phyloP scores from a whole-genome alignment of 1,140 invertebrate genomes.

The Apocrypta bakeri region DNA sequence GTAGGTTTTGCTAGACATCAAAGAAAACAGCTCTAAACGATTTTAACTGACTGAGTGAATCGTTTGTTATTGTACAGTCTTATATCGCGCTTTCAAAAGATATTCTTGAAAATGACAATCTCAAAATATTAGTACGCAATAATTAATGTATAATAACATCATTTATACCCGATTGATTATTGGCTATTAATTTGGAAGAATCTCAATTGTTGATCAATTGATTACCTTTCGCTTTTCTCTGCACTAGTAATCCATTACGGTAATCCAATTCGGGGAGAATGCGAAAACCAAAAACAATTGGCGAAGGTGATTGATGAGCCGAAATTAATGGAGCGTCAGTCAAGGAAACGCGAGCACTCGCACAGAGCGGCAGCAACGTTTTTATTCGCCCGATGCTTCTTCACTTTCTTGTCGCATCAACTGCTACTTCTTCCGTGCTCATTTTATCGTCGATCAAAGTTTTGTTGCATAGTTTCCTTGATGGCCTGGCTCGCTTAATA shows the following conservation, averaged over 20 bases:
- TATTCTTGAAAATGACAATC: too few relatives aligned
- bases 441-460: too few relatives aligned
- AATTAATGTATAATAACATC: too few relatives aligned
- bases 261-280: conserved; percentile 11
- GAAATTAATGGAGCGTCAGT: conserved; percentile 55
- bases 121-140: too few relatives aligned
- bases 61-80: too few relatives aligned
- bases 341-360: not conserved
- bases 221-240: not conserved
- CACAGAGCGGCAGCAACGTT: not conserved
- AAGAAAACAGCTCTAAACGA: not conserved
- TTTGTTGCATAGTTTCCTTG: too few relatives aligned
- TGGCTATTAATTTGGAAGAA: not conserved
- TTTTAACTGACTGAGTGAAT: not conserved
- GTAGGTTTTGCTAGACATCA: not conserved
- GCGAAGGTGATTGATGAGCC: conserved; percentile 56
- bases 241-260: conserved; percentile 9
- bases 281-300: conserved; percentile 54
- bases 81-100: too few relatives aligned
- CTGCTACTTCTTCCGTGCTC: not conserved
- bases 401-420: not conserved
- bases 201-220: not conserved
- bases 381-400: not conserved
- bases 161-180: too few relatives aligned
- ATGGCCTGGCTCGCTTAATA: too few relatives aligned